Base-by-base conservation (phyloP, 2,888 invertebrate genomes). In the Caenorhabditis drosophilae region DNA sequence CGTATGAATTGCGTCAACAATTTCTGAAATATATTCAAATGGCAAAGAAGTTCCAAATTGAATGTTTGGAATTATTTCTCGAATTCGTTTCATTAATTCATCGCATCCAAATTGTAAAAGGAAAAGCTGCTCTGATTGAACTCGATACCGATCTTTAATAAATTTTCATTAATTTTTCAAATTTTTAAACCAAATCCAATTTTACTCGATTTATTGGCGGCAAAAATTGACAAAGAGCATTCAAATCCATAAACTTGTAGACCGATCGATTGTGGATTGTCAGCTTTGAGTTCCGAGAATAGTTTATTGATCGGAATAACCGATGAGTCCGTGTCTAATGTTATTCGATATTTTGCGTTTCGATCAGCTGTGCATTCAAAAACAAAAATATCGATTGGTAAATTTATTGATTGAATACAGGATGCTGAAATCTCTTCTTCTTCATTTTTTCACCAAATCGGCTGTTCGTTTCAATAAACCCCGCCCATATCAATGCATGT, bases 101-200 rank as follows among this genome's bases (percentile, higher is more conserved):
- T 45, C 26, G 9, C 46, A 12, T 12, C 52, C 46, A 20, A 63
- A 46, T 18, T 62, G 54, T n/a, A 72, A 34, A 25, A 69, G 52
- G 0, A 47, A 31, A 4, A 55, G 22, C 27, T 60, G 47, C 16
- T 72, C 72, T 2, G 72, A 67, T 58, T 75, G 75, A 27, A 75
- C 52, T 35, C 75, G 72, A 42, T 75, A 75, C 11, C 72, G 58
- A 38, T 72, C 75, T 75, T 54, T 36, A 71, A 57, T n/a, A n/a
- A n/a, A n/a, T n/a, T n/a, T n/a, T n/a, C n/a, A n/a, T n/a, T n/a
- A n/a, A n/a, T n/a, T n/a, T n/a, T n/a, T 11, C 11, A 9, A 25
- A 4, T 31, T 31, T 31, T 31, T 12, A 31, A 31, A 31, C 6
- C 31, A 12, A 31, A 31, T 31, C n/a, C n/a, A 11, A 16, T 18